Percentiles rank a stretch among this genome's conserved stretches.
Evolutionary conservation across 2,797 vertebrate species (phyloP).

Genomic region (Phalanger gymnotis): DNA sequence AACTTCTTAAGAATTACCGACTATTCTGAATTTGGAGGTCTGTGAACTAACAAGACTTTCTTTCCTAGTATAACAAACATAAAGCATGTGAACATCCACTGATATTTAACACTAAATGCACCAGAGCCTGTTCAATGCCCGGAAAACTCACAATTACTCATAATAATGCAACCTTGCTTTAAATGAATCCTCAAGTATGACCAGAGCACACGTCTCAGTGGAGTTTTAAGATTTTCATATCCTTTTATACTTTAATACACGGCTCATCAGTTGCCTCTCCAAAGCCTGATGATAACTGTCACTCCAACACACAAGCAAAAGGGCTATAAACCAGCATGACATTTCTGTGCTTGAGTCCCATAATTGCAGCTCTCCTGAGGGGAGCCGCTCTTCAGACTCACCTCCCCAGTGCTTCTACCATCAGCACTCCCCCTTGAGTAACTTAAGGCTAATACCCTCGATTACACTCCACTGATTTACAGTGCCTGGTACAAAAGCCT

Average conservation of each 20-base stretch:
- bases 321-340: constrained; percentile 53
- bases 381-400: constrained; percentile 60
- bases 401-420: constrained; percentile 57
- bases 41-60: constrained; percentile 16
- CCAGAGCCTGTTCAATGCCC: constrained; percentile 21
- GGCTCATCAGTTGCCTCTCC: constrained; percentile 47
- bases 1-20: neutral
- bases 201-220: constrained; percentile 10
- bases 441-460: constrained; percentile 62
- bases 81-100: constrained; percentile 19
- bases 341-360: constrained; percentile 65
- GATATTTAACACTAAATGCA: constrained; percentile 36
- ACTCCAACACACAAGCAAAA: constrained; percentile 44
- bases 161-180: constrained; percentile 26
- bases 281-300: constrained; percentile 33
- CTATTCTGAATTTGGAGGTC: neutral
- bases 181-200: constrained; percentile 45
- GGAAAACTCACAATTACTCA: constrained; percentile 51
- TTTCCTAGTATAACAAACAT: constrained; percentile 8
- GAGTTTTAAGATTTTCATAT: constrained; percentile 35
- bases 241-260: constrained; percentile 25
- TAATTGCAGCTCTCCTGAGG: constrained; percentile 69
- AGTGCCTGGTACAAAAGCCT: constrained; percentile 54
- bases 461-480: constrained; percentile 73
- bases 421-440: constrained; percentile 59